These are phyloP conservation scores for Macrophya annulata DNA, from an alignment of 2,888 invertebrate genomes.

Conservation along the genomic window DNA sequence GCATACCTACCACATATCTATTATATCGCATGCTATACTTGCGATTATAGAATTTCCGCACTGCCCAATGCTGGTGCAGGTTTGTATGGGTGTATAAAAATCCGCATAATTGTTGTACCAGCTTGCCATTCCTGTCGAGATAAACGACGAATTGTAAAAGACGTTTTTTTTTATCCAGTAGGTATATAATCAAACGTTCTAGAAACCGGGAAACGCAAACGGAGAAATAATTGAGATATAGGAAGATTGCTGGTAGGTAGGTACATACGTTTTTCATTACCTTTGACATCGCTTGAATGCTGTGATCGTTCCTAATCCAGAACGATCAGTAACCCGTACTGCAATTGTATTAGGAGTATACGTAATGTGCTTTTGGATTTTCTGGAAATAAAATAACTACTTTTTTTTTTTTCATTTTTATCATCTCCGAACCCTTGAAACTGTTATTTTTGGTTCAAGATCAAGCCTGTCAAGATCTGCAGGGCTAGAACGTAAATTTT, in stretches of 20 bases:
- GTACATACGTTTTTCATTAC: constrained; percentile 12
- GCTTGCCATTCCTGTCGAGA: neutral
- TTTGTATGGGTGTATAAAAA: neutral
- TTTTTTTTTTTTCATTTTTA: neutral
- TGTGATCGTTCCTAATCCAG: neutral
- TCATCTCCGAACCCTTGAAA: neutral
- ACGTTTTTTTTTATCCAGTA: neutral
- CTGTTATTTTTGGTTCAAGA: neutral
- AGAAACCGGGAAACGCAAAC: neutral
- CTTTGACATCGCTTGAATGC: neutral
- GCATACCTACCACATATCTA: neutral
- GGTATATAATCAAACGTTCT: neutral
- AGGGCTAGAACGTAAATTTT: neutral
- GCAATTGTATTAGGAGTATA: neutral
- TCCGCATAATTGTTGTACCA: constrained; percentile 15
- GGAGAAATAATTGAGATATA: neutral
- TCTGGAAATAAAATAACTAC: neutral
- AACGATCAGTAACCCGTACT: neutral
- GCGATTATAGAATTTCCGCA: constrained; percentile 11
- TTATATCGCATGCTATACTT: constrained; percentile 17
- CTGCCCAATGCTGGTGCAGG: neutral
- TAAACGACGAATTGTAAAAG: neutral
- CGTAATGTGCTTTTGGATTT: neutral
- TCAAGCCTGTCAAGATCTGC: neutral
- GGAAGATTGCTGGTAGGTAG: constrained; percentile 2